Evolutionary conservation across 2,888 invertebrate species (phyloP), one percentile per base, ranked within the genome.

Genomic region (Sialis fuliginosa): DNA sequence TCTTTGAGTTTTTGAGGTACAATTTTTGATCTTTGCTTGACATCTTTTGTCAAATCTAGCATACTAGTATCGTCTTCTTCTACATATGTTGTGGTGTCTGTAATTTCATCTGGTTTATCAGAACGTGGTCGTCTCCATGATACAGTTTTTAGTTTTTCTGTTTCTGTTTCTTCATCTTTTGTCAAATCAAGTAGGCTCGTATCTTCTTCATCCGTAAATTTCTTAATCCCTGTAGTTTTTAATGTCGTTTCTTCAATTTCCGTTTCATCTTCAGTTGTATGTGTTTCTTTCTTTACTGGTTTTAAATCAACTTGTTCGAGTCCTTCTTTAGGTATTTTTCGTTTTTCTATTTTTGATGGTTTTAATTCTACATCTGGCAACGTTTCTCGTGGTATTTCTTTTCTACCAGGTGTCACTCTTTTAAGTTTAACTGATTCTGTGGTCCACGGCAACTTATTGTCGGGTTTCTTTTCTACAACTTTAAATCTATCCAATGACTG

Each of bases 381-480:
- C 7, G 53, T 58, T 53, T 68, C 66, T 50, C 62, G 66, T 2
- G 56, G 55, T 39, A 64, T 51, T 47, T 61, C 60, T 53, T 65
- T 66, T 46, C 53, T 58, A 33, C 62, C 60, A 2, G 58, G 54
- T 54, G 58, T 58, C 49, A 66, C 60, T 55, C 65, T 76, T 54
- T 74, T 52, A 9, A 78, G 57, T 55, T 71, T 68, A 9, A 78
- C 69, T 40, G 60, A 57, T 53, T 69, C 67, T 56, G 81, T 72
- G 4, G 75, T 83, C 77, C 76, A 76, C 7, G 75, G 71, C 56
- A 71, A 66, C 43, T 65, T 58, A 40, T 58, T 57, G 48, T 53
- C 43, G 42, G 53, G 52, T 47, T 59, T 54, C 45, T 62, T 61
- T 2, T 62, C 61, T 46, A 65, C 64, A 54, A 64, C 63, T 22